Evolutionary conservation across 1,140 invertebrate genomes (phyloP).

Genomic region (Camponotus vicinus): DNA sequence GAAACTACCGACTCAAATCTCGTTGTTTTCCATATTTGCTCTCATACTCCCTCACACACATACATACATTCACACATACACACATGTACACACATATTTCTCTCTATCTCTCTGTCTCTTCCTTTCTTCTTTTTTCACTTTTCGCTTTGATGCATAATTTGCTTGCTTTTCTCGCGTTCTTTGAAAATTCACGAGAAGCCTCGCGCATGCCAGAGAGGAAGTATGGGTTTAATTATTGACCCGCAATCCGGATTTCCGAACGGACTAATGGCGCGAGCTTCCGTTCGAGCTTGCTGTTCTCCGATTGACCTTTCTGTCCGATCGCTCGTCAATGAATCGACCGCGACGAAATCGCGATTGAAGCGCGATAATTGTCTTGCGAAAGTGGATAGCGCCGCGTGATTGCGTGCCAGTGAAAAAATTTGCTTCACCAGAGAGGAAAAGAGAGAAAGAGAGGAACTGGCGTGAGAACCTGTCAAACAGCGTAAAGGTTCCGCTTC

Average conservation of each 20-base stretch:
- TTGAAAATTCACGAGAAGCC: slow-evolving; percentile 70
- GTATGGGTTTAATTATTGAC: slow-evolving; percentile 71
- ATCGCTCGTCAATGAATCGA: not conserved
- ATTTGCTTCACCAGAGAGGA: not conserved
- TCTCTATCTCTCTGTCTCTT: not conserved
- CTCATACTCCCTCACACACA: not conserved
- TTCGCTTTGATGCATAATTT: slow-evolving; percentile 35
- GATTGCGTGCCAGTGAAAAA: slow-evolving; percentile 2
- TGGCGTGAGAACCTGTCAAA: slow-evolving; percentile 28
- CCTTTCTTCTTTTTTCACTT: slow-evolving; percentile 32
- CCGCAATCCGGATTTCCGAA: not conserved
- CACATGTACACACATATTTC: too few species aligned
- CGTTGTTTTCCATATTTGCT: slow-evolving; percentile 37
- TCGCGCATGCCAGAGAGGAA: slow-evolving; percentile 12
- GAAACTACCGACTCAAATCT: slow-evolving; percentile 24
- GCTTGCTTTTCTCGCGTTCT: slow-evolving; percentile 2
- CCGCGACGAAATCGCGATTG: slow-evolving; percentile 36
- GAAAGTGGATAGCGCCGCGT: not conserved
- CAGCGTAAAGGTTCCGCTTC: slow-evolving; percentile 22
- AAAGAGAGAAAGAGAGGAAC: not conserved
- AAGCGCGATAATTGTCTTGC: slow-evolving; percentile 52
- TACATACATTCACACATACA: too few species aligned
- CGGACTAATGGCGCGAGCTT: slow-evolving; percentile 27
- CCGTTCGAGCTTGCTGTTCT: not conserved
- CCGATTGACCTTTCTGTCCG: not conserved